phyloP scores from a whole-genome alignment of 2,113 vertebrate species.

The Leptocoma aspasia region DNA sequence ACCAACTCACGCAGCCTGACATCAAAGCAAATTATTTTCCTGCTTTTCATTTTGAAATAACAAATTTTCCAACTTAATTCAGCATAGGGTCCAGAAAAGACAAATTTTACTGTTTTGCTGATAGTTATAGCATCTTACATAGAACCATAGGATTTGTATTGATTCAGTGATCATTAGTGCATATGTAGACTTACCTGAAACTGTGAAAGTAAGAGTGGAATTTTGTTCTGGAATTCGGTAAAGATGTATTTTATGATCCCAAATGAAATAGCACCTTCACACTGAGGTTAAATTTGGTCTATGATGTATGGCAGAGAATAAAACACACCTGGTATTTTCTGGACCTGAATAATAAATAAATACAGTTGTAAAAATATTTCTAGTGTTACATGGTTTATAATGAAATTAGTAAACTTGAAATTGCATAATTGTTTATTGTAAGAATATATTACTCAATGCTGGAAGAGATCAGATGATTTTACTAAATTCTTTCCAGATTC shows the following conservation, averaged over 20 bases:
- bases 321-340: background rate
- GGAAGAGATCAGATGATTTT: background rate
- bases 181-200: background rate
- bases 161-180: background rate
- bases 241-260: background rate
- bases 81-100: background rate
- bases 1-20: background rate
- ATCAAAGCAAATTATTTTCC: background rate
- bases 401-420: background rate
- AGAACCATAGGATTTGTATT: background rate
- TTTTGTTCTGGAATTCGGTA: background rate
- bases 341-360: background rate
- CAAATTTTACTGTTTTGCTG: background rate
- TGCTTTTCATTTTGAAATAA: background rate
- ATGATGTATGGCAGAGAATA: background rate
- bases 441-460: background rate
- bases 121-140: background rate
- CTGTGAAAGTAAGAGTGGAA: background rate
- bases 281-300: background rate
- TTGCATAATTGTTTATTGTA: background rate
- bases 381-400: background rate
- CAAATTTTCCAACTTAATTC: background rate
- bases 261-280: background rate
- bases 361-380: background rate
- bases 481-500: constrained; percentile 10